A percentile compares a stretch with the other conserved stretches of the same genome.
phyloP scores from a whole-genome alignment of 2,797 vertebrate genomes.

The Leptatherina wallacei region DNA sequence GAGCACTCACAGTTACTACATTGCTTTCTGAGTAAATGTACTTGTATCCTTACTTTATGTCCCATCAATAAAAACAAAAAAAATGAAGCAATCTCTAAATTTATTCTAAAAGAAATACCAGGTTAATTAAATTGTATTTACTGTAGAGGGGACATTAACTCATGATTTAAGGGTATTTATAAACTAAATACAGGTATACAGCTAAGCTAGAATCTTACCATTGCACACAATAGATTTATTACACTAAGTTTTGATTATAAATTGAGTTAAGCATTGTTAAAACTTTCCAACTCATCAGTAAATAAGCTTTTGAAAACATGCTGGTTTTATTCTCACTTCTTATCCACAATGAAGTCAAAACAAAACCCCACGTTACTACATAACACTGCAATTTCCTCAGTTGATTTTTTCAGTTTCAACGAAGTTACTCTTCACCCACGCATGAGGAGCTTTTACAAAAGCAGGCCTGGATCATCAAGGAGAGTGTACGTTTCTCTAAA shows the following conservation, averaged over 20 bases:
- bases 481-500: conserved; percentile 7
- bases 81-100: neutral
- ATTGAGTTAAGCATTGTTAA: neutral
- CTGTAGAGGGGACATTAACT: neutral
- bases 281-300: neutral
- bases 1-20: neutral
- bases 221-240: neutral
- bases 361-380: conserved; percentile 43
- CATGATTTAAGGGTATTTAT: conserved; percentile 6
- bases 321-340: conserved; percentile 33
- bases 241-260: conserved; percentile 3
- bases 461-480: conserved; percentile 59
- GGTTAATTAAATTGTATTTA: neutral
- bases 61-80: neutral
- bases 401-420: conserved; percentile 57
- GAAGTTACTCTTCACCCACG: conserved; percentile 43
- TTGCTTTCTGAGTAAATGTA: neutral
- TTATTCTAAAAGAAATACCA: neutral
- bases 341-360: conserved; percentile 29
- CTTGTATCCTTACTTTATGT: neutral
- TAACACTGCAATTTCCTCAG: conserved; percentile 45
- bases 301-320: neutral
- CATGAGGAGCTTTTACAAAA: conserved; percentile 56
- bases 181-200: neutral
- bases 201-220: neutral